phyloP scores from a whole-genome alignment of 2,797 vertebrate species.

The Pangasius macronema region DNA sequence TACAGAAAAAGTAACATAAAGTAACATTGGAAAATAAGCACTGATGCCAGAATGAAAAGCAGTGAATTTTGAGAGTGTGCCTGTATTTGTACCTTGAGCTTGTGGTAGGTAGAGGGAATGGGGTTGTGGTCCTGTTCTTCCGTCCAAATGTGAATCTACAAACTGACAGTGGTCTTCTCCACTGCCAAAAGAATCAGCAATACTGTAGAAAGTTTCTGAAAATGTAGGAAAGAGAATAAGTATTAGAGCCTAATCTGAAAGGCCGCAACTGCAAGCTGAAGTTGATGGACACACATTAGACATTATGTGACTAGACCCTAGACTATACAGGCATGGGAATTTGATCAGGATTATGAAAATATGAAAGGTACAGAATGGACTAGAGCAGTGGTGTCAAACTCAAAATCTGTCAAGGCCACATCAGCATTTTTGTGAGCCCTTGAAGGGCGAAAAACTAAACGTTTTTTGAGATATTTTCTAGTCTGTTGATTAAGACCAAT shows the following conservation, averaged over 20 bases:
- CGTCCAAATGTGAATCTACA: slow-evolving; percentile 95
- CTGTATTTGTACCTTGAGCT: slow-evolving; percentile 80
- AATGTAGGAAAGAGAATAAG: slow-evolving; percentile 13
- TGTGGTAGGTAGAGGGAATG: slow-evolving; percentile 82
- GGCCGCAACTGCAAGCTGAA: neutral
- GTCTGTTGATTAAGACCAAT: neutral
- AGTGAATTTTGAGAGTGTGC: neutral
- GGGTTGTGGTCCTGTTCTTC: slow-evolving; percentile 88
- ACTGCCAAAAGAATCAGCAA: slow-evolving; percentile 91
- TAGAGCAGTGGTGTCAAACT: neutral
- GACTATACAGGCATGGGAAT: neutral
- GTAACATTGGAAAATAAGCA: neutral
- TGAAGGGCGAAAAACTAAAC: neutral
- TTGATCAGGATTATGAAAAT: slow-evolving; percentile 1
- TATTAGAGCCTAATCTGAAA: slow-evolving; percentile 15
- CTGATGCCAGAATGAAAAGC: neutral
- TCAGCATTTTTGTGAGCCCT: neutral
- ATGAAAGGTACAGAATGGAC: neutral
- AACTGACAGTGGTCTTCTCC: slow-evolving; percentile 99
- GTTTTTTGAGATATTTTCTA: neutral
- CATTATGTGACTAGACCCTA: no score
- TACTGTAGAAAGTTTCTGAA: slow-evolving; percentile 91
- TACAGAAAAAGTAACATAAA: slow-evolving; percentile 35
- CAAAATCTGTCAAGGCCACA: neutral
- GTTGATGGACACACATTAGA: neutral